A percentile compares a stretch with the other conserved stretches of the same genome.
Evolutionary conservation across 2,113 vertebrate species (phyloP).

Genomic region (Takifugu bimaculatus): DNA sequence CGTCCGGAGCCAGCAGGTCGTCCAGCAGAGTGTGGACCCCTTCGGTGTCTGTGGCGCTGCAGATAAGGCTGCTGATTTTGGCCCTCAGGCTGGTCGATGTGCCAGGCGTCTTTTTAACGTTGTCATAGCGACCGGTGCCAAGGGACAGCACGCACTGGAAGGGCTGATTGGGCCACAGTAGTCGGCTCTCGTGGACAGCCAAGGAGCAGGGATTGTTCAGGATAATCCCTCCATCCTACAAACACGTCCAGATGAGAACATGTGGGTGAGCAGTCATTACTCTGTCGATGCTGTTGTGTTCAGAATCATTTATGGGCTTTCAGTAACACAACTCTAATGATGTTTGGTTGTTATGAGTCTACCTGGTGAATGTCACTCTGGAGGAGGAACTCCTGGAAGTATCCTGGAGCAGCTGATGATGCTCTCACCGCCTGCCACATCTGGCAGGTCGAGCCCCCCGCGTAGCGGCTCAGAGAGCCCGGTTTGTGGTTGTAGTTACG

Average conservation of each 20-base stretch:
- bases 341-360: not conserved
- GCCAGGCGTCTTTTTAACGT: conserved; percentile 50
- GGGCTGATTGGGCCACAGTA: conserved; percentile 72
- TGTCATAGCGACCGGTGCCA: conserved; percentile 74
- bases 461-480: conserved; percentile 66
- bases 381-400: conserved; percentile 73
- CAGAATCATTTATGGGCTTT: not conserved
- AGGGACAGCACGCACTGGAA: conserved; percentile 77
- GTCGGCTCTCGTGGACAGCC: conserved; percentile 72
- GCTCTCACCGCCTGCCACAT: conserved; percentile 77
- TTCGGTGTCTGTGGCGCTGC: conserved; percentile 77
- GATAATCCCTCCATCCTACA: conserved; percentile 73
- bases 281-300: not conserved
- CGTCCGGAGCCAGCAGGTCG: conserved; percentile 67
- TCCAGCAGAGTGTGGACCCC: conserved; percentile 76
- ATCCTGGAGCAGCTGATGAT: conserved; percentile 75
- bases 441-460: conserved; percentile 64
- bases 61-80: conserved; percentile 75
- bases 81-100: conserved; percentile 73
- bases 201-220: conserved; percentile 76
- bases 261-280: not conserved
- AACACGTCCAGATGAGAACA: conserved; percentile 12
- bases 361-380: conserved; percentile 77
- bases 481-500: conserved; percentile 75
- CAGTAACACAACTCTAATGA: too few species aligned